Conservation (phyloP, 2,797 vertebrate genomes). For the Falco novaeseelandiae region DNA sequence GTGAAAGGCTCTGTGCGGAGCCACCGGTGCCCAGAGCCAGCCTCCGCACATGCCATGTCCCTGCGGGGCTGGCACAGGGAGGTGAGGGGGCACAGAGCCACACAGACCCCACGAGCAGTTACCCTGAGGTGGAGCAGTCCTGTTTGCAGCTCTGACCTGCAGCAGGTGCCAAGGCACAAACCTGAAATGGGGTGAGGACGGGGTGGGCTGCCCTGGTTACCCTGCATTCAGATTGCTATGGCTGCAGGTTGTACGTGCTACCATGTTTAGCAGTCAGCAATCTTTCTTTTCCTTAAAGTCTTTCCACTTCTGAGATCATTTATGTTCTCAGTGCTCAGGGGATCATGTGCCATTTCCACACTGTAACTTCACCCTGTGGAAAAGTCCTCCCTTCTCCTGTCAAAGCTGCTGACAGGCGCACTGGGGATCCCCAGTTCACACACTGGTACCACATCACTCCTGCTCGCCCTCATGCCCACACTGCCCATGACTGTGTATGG, state of each 20-base stretch:
- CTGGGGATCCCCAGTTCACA: not conserved
- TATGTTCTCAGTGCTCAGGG: not conserved
- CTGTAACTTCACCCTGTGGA: not conserved
- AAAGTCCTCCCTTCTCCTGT: not conserved
- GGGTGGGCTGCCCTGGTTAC: accelerated
- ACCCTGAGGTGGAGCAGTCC: not conserved
- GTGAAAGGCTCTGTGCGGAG: not conserved
- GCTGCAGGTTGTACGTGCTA: not conserved
- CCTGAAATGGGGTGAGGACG: not conserved
- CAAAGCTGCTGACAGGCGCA: not conserved
- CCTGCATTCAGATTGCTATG: not conserved
- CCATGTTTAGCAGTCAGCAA: not conserved
- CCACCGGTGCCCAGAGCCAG: accelerated
- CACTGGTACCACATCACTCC: not conserved
- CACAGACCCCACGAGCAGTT: not conserved
- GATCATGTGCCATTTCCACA: not conserved
- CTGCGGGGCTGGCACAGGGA: not conserved
- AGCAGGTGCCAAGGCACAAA: not conserved
- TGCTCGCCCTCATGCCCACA: not conserved
- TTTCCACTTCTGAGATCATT: not conserved
- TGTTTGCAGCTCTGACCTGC: not conserved
- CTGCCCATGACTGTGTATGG: not conserved
- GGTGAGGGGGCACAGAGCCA: not conserved
- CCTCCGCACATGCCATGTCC: accelerated
- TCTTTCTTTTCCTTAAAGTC: not conserved